Base-by-base conservation (phyloP, 2,888 invertebrate genomes). In the Aleiodes testaceus region DNA sequence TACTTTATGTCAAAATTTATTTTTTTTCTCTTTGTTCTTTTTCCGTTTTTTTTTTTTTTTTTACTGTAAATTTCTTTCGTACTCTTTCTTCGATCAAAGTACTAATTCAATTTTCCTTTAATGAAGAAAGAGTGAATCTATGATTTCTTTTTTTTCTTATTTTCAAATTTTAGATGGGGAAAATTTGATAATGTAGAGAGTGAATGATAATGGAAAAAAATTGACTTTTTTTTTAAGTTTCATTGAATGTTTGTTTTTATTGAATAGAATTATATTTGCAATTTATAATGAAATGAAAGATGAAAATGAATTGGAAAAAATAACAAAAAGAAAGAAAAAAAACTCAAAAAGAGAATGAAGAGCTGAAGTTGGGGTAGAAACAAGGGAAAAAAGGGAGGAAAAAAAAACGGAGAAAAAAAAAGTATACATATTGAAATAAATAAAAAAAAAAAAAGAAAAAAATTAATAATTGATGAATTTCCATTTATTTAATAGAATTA, bases 1-100 rank as follows among this genome's bases (percentile, higher is more conserved):
- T 79, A 79, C 81, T 85, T 85, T 86, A 86, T 82, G 85, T 82
- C 86, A 86, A 84, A 69, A 74, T 87, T 87, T 85, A 85, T 82
- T 84, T 80, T 84, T 80, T 79, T 76, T 78, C 73, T 76, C 73
- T 76, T 75, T 78, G 78, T 81, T 85, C 84, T 86, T 85, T 82
- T 85, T 81, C 86, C 85, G 85, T 71, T 69, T 66, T 64, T 65
- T 68, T 71, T 69, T 66, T 64, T 65, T 68, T 70, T 59, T 75
- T 30, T 66, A 71, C 63, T 69, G 26, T 45, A 66, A 61, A 63
- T 30, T 59, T 64, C 47, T 59, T 68, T 55, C 47, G n/a, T 42
- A 67, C 61, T 59, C 42, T 55, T 65, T 67, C 36, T 14, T 66
- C 30, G 16, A n/a, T 36, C 49, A 18, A 45, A 63, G 22, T 63